phyloP scores from a whole-genome alignment of 2,797 vertebrate species.

The Hippocampus kuda region DNA sequence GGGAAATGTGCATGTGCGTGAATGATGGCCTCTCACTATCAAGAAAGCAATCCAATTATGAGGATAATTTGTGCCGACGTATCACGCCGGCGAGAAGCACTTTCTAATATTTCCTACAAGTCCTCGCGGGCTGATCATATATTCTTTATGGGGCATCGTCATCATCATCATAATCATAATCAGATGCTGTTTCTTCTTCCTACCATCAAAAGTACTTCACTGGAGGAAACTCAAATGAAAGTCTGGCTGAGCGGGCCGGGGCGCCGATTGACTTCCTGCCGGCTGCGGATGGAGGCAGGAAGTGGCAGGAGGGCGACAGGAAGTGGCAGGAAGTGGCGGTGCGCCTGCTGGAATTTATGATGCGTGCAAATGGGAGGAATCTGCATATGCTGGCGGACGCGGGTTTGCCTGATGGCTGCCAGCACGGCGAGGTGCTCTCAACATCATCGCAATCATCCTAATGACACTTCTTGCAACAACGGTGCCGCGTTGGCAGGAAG shows the following conservation, averaged over 20 bases:
- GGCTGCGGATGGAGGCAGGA: constrained; percentile 35
- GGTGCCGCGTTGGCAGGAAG: neutral
- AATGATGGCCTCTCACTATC: neutral
- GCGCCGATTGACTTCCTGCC: constrained; percentile 60
- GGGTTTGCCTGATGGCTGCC: constrained; percentile 32
- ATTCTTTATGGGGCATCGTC: neutral
- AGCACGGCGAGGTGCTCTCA: constrained; percentile 50
- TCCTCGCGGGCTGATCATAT: neutral
- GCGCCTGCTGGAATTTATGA: constrained; percentile 68
- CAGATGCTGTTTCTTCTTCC: neutral
- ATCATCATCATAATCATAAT: neutral
- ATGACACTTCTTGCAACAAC: neutral
- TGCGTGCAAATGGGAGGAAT: constrained; percentile 67
- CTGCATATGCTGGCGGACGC: constrained; percentile 44
- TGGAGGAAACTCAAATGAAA: constrained; percentile 62
- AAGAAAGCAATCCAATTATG: constrained; percentile 2
- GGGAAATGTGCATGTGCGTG: neutral
- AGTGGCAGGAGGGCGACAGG: constrained; percentile 22
- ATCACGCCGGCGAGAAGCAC: neutral
- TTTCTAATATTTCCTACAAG: neutral
- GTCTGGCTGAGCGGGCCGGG: constrained; percentile 52
- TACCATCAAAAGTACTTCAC: constrained; percentile 23
- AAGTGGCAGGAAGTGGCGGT: constrained; percentile 28
- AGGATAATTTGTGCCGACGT: neutral
- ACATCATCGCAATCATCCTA: constrained; percentile 40